phyloP scores from a whole-genome alignment of 2,888 invertebrate genomes.

The Synanthedon tipuliformis region DNA sequence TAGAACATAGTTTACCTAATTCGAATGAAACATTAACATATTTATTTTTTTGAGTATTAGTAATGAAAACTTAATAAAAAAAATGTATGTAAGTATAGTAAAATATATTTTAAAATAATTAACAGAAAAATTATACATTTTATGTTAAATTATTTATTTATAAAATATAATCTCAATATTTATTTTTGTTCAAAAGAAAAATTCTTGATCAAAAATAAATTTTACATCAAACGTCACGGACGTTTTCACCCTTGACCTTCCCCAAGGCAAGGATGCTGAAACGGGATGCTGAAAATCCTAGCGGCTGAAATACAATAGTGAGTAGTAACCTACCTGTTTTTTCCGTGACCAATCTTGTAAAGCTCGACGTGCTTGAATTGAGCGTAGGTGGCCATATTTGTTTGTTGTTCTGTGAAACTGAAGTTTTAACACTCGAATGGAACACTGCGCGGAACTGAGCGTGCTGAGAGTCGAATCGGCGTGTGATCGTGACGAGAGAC shows the following conservation, averaged over 20 bases:
- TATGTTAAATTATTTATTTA: too few species aligned
- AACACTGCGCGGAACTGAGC: slow-evolving; percentile 32
- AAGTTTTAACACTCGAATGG: slow-evolving; percentile 22
- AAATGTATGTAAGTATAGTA: too few species aligned
- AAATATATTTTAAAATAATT: too few species aligned
- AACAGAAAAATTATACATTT: too few species aligned
- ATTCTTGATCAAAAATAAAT: too few species aligned
- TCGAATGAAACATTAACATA: too few species aligned
- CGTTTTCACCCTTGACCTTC: slow-evolving; percentile 17
- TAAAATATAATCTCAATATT: too few species aligned
- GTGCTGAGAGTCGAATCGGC: slow-evolving; percentile 16
- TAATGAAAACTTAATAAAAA: too few species aligned
- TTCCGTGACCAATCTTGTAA: slow-evolving; percentile 93
- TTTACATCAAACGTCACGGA: not conserved
- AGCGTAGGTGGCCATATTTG: slow-evolving; percentile 88
- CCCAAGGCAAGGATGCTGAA: slow-evolving; percentile 21
- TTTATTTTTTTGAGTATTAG: too few species aligned
- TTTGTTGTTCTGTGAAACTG: slow-evolving; percentile 15
- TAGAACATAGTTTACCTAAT: too few species aligned
- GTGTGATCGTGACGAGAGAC: slow-evolving; percentile 35
- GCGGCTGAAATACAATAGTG: slow-evolving; percentile 7
- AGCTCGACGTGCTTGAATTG: slow-evolving; percentile 94
- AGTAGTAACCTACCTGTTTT: slow-evolving; percentile 78
- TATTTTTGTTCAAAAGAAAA: too few species aligned
- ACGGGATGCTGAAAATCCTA: slow-evolving; percentile 1